Evolutionary conservation across 2,888 invertebrate genomes (phyloP).

Genomic region (Pogonocherus hispidulus): DNA sequence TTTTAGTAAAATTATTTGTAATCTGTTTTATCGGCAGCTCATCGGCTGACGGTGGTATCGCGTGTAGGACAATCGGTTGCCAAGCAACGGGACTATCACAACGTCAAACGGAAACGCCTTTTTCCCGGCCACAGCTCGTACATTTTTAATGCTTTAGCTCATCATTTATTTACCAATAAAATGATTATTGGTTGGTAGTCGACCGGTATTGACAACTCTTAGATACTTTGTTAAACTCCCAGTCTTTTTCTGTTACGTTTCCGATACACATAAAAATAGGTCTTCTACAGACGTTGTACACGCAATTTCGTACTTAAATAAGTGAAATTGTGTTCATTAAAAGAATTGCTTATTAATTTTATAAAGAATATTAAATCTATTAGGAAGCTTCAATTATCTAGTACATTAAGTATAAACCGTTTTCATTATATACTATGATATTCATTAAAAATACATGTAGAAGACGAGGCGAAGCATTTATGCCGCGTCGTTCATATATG

Average conservation of each 20-base stretch:
- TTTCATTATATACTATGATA: not conserved
- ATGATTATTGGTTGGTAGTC: constrained; percentile 64
- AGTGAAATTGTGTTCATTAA: constrained; percentile 36
- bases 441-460: too few species aligned
- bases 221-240: constrained; percentile 27
- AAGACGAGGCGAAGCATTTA: too few species aligned
- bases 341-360: constrained; percentile 23
- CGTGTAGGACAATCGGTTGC: constrained; percentile 64
- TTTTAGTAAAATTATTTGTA: constrained; percentile 41
- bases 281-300: constrained; percentile 33
- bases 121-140: constrained; percentile 58
- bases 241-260: constrained; percentile 44
- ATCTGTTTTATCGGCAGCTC: constrained; percentile 54
- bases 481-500: too few species aligned
- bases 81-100: constrained; percentile 65
- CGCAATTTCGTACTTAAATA: constrained; percentile 56
- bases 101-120: constrained; percentile 53
- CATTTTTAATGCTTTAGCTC: constrained; percentile 65
- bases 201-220: constrained; percentile 59
- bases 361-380: constrained; percentile 17
- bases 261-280: constrained; percentile 28
- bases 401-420: constrained; percentile 3
- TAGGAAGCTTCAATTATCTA: constrained; percentile 7
- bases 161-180: constrained; percentile 67
- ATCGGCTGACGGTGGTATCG: constrained; percentile 67